A percentile compares a stretch with the other conserved stretches of the same genome.
Conservation (phyloP, 1,140 invertebrate species). For the Bombus soroeensis region DNA sequence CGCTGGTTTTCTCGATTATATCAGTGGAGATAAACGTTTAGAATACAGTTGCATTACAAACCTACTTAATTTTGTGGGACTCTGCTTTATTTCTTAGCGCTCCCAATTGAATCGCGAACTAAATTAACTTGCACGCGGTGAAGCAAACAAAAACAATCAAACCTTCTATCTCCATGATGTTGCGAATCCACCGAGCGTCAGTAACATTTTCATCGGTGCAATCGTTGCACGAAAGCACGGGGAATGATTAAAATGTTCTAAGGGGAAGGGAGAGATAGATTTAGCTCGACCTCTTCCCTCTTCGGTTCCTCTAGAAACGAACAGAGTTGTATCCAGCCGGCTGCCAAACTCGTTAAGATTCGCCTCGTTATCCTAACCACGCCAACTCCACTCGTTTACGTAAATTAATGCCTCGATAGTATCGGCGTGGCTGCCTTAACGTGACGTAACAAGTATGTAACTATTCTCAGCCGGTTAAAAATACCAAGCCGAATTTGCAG, state of each 20-base stretch:
- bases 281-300: not conserved
- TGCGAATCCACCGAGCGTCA: too few species aligned
- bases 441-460: slow-evolving; percentile 61
- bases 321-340: not conserved
- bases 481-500: slow-evolving; percentile 56
- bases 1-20: not conserved
- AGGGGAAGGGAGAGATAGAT: not conserved
- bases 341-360: slow-evolving; percentile 59
- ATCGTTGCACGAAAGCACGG: not conserved
- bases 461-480: slow-evolving; percentile 52
- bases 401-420: slow-evolving; percentile 68
- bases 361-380: slow-evolving; percentile 57
- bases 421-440: slow-evolving; percentile 59
- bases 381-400: slow-evolving; percentile 55
- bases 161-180: not conserved
- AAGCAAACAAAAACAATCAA: not conserved
- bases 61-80: not conserved
- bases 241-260: not conserved
- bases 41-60: not conserved
- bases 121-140: not conserved
- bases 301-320: not conserved
- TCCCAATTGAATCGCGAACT: not conserved
- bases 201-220: not conserved
- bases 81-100: not conserved
- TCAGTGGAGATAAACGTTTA: not conserved